A percentile compares a stretch with the other conserved stretches of the same genome.
These are phyloP conservation scores for Scaeva pyrastri DNA, from an alignment of 2,888 invertebrate species.

Conservation along the genomic window DNA sequence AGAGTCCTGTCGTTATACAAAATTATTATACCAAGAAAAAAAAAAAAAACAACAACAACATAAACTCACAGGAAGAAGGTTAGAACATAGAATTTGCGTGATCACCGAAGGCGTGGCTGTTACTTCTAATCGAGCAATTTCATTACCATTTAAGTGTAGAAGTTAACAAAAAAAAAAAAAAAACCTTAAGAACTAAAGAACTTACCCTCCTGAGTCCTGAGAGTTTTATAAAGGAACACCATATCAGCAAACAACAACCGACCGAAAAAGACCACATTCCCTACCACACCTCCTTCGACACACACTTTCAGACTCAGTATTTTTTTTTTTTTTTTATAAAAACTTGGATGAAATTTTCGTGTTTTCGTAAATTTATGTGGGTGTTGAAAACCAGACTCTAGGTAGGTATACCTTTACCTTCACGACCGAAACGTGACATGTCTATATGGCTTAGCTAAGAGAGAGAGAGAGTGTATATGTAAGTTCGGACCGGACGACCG, in stretches of 20 bases:
- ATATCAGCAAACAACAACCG: background rate
- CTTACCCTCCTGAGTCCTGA: constrained; percentile 54
- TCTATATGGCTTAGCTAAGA: too few species aligned
- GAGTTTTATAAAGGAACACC: constrained; percentile 42
- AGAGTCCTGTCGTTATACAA: constrained; percentile 69
- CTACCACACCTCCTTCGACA: constrained; percentile 42
- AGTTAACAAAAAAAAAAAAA: constrained; percentile 39
- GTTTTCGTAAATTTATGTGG: constrained; percentile 75
- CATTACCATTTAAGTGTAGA: constrained; percentile 76
- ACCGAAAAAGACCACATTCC: constrained; percentile 22
- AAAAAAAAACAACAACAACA: constrained; percentile 44
- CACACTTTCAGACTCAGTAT: background rate
- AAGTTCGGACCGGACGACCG: constrained; percentile 51
- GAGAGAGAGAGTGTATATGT: too few species aligned
- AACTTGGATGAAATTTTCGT: constrained; percentile 65
- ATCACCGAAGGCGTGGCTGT: constrained; percentile 77
- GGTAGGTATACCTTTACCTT: constrained; percentile 24
- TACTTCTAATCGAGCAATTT: constrained; percentile 76
- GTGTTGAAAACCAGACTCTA: constrained; percentile 65
- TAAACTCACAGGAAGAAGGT: constrained; percentile 43
- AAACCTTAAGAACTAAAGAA: background rate
- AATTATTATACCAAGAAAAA: constrained; percentile 70
- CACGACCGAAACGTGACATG: constrained; percentile 40
- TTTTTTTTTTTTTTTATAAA: too few species aligned
- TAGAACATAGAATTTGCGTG: constrained; percentile 76